phyloP scores from a whole-genome alignment of 64 coral and sea anemone genomes.

The Montipora foliosa region DNA sequence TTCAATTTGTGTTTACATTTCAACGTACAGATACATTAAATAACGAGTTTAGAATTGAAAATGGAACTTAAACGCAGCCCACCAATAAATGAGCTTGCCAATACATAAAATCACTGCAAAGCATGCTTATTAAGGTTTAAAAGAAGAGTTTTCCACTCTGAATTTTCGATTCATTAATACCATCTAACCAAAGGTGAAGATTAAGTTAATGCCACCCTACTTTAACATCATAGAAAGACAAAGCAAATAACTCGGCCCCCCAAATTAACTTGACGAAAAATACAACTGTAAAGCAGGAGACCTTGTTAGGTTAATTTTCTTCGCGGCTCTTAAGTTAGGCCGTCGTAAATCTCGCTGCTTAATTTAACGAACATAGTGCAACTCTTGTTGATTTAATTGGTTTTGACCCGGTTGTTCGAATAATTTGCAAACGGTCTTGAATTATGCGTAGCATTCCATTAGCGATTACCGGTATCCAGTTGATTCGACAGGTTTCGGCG shows the following conservation, averaged over 20 bases:
- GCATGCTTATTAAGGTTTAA: not conserved
- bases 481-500: constrained; percentile 11
- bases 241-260: not conserved
- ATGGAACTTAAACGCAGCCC: not conserved
- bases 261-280: constrained; percentile 25
- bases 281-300: not conserved
- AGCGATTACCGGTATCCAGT: not conserved
- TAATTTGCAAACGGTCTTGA: not conserved
- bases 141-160: not conserved
- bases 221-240: not conserved
- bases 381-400: constrained; percentile 17
- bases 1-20: not conserved
- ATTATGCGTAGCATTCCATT: not conserved
- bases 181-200: constrained; percentile 7
- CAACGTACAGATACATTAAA: not conserved
- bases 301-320: constrained; percentile 36
- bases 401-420: not conserved
- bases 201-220: not conserved
- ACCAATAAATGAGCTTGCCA: not conserved
- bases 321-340: constrained; percentile 14
- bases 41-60: not conserved
- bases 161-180: not conserved
- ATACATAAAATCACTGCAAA: not conserved
- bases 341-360: not conserved
- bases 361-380: constrained; percentile 32